phyloP scores from a whole-genome alignment of 2,888 invertebrate genomes.

The Sylvicola fuscatus region DNA sequence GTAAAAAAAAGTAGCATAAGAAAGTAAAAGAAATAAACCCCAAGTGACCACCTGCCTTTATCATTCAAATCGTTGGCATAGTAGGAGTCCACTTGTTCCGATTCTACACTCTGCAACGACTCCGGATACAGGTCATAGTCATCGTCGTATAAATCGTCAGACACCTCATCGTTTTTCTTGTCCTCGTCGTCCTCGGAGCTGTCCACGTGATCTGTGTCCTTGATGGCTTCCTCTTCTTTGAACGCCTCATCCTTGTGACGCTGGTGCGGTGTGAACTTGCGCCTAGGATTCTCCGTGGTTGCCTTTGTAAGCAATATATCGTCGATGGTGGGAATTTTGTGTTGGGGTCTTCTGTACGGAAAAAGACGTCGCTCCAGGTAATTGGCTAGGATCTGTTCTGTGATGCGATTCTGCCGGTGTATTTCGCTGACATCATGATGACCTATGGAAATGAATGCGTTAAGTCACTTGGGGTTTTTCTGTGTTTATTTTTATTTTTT shows the following conservation, averaged over 20 bases:
- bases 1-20: not conserved
- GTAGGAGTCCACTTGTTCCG: slow-evolving; percentile 44
- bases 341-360: slow-evolving; percentile 29
- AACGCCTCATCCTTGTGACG: slow-evolving; percentile 6
- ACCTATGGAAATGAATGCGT: slow-evolving; percentile 13
- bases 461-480: too few species aligned
- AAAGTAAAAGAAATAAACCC: not conserved
- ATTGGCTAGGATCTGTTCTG: slow-evolving; percentile 53
- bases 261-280: slow-evolving; percentile 2
- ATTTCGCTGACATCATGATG: slow-evolving; percentile 35
- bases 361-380: slow-evolving; percentile 49
- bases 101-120: slow-evolving; percentile 46
- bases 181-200: slow-evolving; percentile 4
- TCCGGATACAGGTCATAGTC: slow-evolving; percentile 25
- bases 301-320: slow-evolving; percentile 38
- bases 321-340: slow-evolving; percentile 35
- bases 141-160: slow-evolving; percentile 8
- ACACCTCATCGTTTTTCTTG: slow-evolving; percentile 10
- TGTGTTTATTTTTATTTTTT: too few species aligned
- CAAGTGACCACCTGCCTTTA: slow-evolving; percentile 3
- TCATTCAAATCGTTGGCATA: slow-evolving; percentile 26
- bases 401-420: slow-evolving; percentile 54
- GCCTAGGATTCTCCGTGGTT: slow-evolving; percentile 5
- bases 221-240: slow-evolving; percentile 9
- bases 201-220: slow-evolving; percentile 9